Evolutionary conservation across 2,113 vertebrate genomes (phyloP).

Genomic region (Cariama cristata): DNA sequence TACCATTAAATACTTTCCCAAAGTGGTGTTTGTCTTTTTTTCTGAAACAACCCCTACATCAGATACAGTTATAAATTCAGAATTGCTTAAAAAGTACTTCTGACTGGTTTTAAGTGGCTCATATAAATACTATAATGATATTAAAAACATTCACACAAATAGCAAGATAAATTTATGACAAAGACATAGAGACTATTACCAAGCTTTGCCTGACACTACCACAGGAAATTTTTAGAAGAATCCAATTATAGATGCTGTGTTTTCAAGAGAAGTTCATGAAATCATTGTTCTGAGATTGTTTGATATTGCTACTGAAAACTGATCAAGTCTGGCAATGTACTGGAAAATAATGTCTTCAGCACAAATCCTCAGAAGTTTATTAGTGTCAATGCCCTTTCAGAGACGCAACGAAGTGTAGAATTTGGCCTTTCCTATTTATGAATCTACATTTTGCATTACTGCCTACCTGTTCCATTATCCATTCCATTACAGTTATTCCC

Average conservation of each 20-base stretch:
- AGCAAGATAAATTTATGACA: neutral
- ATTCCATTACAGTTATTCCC: neutral
- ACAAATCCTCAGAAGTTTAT: constrained; percentile 3
- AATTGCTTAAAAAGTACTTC: neutral
- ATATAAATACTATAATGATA: neutral
- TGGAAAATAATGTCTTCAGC: neutral
- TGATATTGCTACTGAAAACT: neutral
- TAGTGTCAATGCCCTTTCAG: neutral
- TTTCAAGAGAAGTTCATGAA: neutral
- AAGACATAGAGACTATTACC: neutral
- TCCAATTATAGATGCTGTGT: neutral
- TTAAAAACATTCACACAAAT: neutral
- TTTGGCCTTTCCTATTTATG: neutral
- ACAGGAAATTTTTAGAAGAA: neutral
- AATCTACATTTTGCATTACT: constrained; percentile 19
- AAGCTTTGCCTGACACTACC: neutral
- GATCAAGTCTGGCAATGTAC: neutral
- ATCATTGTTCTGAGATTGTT: neutral
- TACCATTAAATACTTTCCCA: neutral
- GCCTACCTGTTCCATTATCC: neutral
- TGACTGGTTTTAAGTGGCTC: neutral
- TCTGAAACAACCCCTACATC: neutral
- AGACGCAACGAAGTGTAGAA: neutral
- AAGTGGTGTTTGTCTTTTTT: neutral
- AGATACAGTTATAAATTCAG: neutral